phyloP scores from a whole-genome alignment of 1,140 invertebrate genomes.

The Himalopsyche phryganea region DNA sequence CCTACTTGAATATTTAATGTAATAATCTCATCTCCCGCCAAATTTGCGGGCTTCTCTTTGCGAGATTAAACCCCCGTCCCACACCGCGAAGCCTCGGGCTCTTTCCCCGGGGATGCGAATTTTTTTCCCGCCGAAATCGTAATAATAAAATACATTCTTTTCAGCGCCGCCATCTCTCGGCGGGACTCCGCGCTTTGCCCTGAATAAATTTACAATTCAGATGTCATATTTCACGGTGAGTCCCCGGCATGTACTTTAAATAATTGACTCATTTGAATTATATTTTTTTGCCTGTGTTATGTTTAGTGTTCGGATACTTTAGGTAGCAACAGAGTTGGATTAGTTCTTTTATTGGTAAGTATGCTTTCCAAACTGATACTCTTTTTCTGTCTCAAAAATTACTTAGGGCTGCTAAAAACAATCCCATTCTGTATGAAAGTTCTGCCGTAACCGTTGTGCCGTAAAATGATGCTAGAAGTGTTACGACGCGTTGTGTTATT shows the following conservation, averaged over 20 bases:
- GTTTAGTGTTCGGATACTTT: no score
- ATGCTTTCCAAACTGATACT: no score
- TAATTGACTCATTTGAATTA: slow-evolving; percentile 36
- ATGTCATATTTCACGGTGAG: slow-evolving; percentile 34
- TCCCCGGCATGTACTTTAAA: slow-evolving; percentile 20
- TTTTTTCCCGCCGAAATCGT: slow-evolving; percentile 26
- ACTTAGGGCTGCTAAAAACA: no score
- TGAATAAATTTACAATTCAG: slow-evolving; percentile 36
- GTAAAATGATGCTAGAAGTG: no score
- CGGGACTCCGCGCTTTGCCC: slow-evolving; percentile 28
- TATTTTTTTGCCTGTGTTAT: slow-evolving; percentile 14
- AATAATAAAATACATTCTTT: slow-evolving; percentile 31
- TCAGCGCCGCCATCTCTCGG: slow-evolving; percentile 24
- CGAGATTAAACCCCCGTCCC: slow-evolving; percentile 1
- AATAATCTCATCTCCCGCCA: slow-evolving; percentile 33
- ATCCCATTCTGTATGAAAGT: no score
- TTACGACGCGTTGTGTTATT: no score
- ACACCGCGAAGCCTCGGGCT: no score
- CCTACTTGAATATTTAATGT: slow-evolving; percentile 35
- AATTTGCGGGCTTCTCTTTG: slow-evolving; percentile 18
- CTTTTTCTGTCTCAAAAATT: no score
- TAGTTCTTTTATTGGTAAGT: no score
- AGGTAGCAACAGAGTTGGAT: no score
- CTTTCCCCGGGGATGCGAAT: slow-evolving; percentile 18
- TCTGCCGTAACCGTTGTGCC: no score